Base-by-base conservation (phyloP, 2,888 invertebrate species). In the Latrodectus hesperus region DNA sequence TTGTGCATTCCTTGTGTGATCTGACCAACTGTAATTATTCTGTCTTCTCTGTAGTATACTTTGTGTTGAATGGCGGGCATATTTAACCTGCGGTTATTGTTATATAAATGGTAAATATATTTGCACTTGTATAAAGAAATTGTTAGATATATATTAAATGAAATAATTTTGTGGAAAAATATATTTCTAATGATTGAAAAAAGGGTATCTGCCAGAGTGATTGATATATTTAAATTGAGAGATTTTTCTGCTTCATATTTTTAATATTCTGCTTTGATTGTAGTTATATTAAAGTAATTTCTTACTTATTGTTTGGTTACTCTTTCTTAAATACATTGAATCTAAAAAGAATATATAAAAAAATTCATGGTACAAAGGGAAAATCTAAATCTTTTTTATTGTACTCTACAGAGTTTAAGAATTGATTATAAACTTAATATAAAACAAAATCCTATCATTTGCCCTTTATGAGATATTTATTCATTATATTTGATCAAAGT, bases 241-340 rank as follows among this genome's bases (percentile, higher is more conserved):
- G 81, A 77, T 81, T 87, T 75, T 81, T 81, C 14, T 72, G 81
- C 86, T 87, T 87, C 72, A 77, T 87, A 87, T 87, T 87, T 84
- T 87, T 87, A 87, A 87, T 87, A 87, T 77, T 80, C 77, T 81
- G 86, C 81, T 77, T 87, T 81, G 76, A 87, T 87, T 87, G 86
- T 87, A 87, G 86, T 87, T 77, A 77, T 81, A 87, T 87, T 87
- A 87, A 84, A 87, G 81, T 87, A 87, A 87, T 87, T 87, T 85
- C 84, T 85, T 87, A 87, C 76, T 81, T 80, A 38, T 16, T 60
- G 60, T 60, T 12, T 9, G 60, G 6, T 60, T 60, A 16, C 60
- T 11, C 6, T 60, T n/a, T 60, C 38, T 60, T 60, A 8, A 60
- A 60, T 60, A 16, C 60, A 60, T 16, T 60, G 60, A n/a, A 60